Base-by-base conservation (phyloP, 2,888 invertebrate species). In the Ochropleura plecta region DNA sequence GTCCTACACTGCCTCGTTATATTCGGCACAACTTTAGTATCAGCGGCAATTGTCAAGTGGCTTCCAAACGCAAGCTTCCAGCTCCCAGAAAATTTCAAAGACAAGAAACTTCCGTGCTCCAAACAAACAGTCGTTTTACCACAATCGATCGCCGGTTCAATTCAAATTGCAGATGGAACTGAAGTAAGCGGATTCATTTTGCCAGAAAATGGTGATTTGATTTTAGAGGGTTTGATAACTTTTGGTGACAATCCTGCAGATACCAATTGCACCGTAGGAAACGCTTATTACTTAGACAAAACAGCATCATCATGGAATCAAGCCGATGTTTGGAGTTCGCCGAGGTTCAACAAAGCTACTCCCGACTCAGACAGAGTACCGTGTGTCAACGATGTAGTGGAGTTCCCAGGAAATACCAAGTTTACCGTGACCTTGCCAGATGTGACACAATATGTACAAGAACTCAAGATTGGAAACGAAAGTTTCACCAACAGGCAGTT, bases 301-400 rank as follows among this genome's bases (percentile, higher is more conserved):
- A 87, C 92, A 0, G 82, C 86, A 5, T 91, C 92, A 5, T 88
- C 92, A 3, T 96, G 97, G 97, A 86, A 87, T 3, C 92, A 95
- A 86, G 93, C 95, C 0, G 93, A 93, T 63, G 95, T 93, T 18
- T 97, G 97, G 97, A 91, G 89, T 20, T 95, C 94, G 0, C 81
- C 92, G 2, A 92, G 88, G 63, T 94, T 95, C 67, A 96, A 94
- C 76, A 91, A 93, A 78, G 97, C 97, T 1, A 94, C 96, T 8
- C 97, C 97, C 0, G 96, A 97, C 82, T 90, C 94, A 0, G 96
- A 97, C 78, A 92, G 95, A 81, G 83, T 96, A 3, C 97, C 97
- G 0, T 97, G 97, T 78, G 91, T 87, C 40, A 92, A 95, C 63
- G 97, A 97, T 78, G 85, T 90, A 9, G 96, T 96, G 0, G 88